Evolutionary conservation across 2,888 invertebrate species (phyloP), one percentile per base, ranked within the genome.

Genomic region (Apodemia duryi): DNA sequence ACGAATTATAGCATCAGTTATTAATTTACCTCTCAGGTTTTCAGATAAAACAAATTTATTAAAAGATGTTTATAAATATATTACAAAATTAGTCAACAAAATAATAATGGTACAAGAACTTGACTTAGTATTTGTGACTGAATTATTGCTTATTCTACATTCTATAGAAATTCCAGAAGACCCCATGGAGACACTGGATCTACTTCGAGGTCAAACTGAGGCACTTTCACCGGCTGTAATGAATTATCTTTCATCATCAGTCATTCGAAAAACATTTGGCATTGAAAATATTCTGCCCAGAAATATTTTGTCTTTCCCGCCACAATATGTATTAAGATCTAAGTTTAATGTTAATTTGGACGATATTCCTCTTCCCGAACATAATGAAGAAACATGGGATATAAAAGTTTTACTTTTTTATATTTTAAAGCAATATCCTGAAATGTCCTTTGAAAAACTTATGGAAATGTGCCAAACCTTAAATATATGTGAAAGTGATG

Each of bases 371-470:
- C 75, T 90, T 62, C 84, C 88, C n/a, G 90, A 89, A 73, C 83
- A 79, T 69, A 84, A 81, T 51, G 91, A 91, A 77, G 88, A 89
- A 77, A 91, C 91, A 29, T 90, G 88, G 89, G 89, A 91, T 78
- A 85, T 83, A 0, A 90, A 91, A 79, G 83, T 89, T 43, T 77
- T 91, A 66, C 73, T 91, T n/a, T 89, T 89, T 77, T 85, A 86
- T 70, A 83, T 90, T 68, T 77, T 91, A 68, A 82, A 80, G 72
- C 85, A 87, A 72, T 77, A 82, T 68, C 88, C 89, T 29, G 72
- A 83, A 62, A 88, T 80, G 6, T 69, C 75, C 61, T 81, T 85
- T 66, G 82, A 86, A 54, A 75, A 85, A 66, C 75, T 91, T 35
- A 68, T 77, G 3, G 87, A 89, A 67, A 71, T 90, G 65, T 90